These are phyloP conservation scores for Sterrhoptilus dennistouni DNA, from an alignment of 2,113 vertebrate species.

Conservation along the genomic window DNA sequence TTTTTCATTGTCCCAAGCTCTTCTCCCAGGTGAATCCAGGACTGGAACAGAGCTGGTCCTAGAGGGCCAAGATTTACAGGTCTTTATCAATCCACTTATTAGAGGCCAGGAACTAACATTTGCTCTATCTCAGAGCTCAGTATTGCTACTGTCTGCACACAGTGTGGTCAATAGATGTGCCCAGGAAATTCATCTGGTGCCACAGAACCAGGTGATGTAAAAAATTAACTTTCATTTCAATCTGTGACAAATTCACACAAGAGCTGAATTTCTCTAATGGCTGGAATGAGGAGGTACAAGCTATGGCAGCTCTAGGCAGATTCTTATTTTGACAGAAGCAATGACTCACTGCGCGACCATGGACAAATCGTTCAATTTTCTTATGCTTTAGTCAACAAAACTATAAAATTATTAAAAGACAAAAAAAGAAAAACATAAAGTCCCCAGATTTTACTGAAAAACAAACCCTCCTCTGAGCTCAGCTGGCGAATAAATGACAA, in stretches of 20 bases:
- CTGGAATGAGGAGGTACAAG: background rate
- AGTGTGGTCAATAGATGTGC: background rate
- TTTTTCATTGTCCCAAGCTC: background rate
- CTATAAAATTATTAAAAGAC: conserved; percentile 60
- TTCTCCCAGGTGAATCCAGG: background rate
- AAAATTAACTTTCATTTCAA: background rate
- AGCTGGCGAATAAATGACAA: conserved; percentile 61
- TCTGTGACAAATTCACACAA: background rate
- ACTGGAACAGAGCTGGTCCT: background rate
- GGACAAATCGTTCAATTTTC: conserved; percentile 30
- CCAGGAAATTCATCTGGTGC: background rate
- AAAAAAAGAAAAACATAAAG: conserved; percentile 44
- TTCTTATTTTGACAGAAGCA: conserved; percentile 47
- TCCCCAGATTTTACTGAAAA: conserved; percentile 55
- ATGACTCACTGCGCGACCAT: conserved; percentile 5
- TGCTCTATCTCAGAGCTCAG: background rate
- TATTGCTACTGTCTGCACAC: background rate
- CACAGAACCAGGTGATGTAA: background rate
- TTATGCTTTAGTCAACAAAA: conserved; percentile 55
- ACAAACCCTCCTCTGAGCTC: conserved; percentile 56
- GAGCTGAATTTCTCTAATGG: background rate
- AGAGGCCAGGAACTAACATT: background rate
- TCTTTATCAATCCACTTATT: background rate
- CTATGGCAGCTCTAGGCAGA: background rate
- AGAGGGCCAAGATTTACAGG: background rate